Percentiles rank a stretch among this genome's conserved stretches.
These are phyloP conservation scores for Tiliacea aurago DNA, from an alignment of 2,888 invertebrate genomes.

Conservation along the genomic window DNA sequence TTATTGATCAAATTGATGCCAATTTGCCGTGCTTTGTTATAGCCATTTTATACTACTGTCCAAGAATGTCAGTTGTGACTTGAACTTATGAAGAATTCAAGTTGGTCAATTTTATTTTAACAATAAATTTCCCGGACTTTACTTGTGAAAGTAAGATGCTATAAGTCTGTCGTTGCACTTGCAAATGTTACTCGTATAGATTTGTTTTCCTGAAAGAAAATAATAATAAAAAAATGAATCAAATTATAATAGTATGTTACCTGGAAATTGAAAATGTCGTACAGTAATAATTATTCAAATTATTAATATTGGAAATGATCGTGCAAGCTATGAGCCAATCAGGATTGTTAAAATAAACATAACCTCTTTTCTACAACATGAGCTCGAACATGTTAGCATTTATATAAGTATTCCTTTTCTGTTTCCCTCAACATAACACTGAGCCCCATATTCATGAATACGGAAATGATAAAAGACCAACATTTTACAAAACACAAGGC, in stretches of 20 bases:
- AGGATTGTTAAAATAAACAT: neutral
- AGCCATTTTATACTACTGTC: neutral
- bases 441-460: slow-evolving; percentile 7
- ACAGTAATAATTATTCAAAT: neutral
- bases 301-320: neutral
- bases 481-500: slow-evolving; percentile 36
- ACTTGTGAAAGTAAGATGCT: neutral
- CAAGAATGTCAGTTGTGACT: neutral
- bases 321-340: neutral
- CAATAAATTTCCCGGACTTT: neutral
- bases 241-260: neutral
- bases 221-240: too few relatives aligned
- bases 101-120: neutral
- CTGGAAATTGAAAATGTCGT: neutral
- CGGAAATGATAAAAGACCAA: slow-evolving; percentile 35
- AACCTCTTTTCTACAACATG: neutral
- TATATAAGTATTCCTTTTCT: neutral
- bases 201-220: neutral
- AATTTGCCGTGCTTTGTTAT: neutral
- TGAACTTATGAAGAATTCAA: too few relatives aligned
- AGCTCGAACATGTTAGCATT: neutral
- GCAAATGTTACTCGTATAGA: neutral
- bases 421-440: neutral
- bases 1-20: neutral
- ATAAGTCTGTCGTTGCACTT: neutral